Evolutionary conservation across 2,113 vertebrate species (phyloP), one percentile per base, ranked within the genome.

Genomic region (Myrmophylax atrothorax): DNA sequence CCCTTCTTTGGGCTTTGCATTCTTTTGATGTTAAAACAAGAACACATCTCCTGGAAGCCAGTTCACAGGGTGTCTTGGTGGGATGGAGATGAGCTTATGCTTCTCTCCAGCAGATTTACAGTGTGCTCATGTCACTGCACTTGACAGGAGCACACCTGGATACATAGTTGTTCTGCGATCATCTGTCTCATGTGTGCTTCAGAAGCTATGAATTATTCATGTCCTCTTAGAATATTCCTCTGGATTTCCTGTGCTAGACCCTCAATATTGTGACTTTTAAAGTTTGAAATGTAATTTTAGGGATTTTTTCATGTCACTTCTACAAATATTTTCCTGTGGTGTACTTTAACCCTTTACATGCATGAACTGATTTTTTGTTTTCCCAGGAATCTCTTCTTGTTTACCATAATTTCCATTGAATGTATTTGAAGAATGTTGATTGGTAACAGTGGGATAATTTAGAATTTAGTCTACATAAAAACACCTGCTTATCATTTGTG

Each of bases 151-250:
- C 80, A 70, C 84, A 94, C 95, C 88, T 95, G 90, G 87, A 94
- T 87, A 82, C 80, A 58, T 96, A 50, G 8, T 91, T 96, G 93
- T 94, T 95, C 96, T 91, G 75, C 59, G 10, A 86, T 80, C 89
- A 92, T 83, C 84, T 96, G 77, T 94, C 94, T 92, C 7, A 1
- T 89, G 44, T 95, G 81, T 94, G 89, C 93, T 96, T 95, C 77
- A 93, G 73, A 91, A 89, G n/a, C 20, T 66, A 96, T 95, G 88
- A 95, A 96, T 97, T 89, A 97, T 95, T 92, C 94, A 93, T 18
- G 2, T 50, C 20, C 26, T 94, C 74, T 79, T 93, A 96, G 69
- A 87, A 56, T 96, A 81, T 81, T 93, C 77, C 52, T 83, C 69
- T 86, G 89, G 72, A 80, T 95, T 95, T 94, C 76, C 35, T 83